Percentiles rank a stretch among this genome's conserved stretches.
Conservation (phyloP, 2,888 invertebrate species). For the Autographa pulchrina region DNA sequence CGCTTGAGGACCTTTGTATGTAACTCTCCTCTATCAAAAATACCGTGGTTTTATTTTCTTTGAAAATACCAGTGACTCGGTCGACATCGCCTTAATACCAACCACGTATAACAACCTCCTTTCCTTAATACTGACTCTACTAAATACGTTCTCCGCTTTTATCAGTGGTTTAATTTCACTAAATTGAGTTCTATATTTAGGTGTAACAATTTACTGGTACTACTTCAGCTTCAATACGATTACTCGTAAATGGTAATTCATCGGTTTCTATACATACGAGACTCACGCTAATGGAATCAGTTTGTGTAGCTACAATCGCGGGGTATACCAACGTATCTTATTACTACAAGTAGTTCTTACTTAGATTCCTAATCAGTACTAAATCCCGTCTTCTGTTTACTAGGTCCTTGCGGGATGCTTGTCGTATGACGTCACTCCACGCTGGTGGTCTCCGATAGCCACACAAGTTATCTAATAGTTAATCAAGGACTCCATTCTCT, state of each 20-base stretch:
- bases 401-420: not conserved
- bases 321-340: no score
- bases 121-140: not conserved
- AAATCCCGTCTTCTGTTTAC: not conserved
- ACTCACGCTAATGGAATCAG: not conserved
- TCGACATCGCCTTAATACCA: not conserved
- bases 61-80: no score
- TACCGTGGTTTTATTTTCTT: no score
- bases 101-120: not conserved
- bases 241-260: not conserved
- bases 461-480: not conserved
- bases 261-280: constrained; percentile 1
- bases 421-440: not conserved
- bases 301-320: not conserved
- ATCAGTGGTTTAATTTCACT: constrained; percentile 13
- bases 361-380: not conserved
- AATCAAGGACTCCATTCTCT: not conserved
- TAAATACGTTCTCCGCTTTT: constrained; percentile 9
- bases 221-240: constrained; percentile 3
- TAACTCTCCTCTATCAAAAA: no score
- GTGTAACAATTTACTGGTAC: constrained; percentile 18
- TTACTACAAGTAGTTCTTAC: not conserved
- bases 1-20: no score
- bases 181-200: constrained; percentile 33
- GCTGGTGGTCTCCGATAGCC: not conserved